phyloP scores from a whole-genome alignment of 1,140 invertebrate species.

The Heliothis virescens region DNA sequence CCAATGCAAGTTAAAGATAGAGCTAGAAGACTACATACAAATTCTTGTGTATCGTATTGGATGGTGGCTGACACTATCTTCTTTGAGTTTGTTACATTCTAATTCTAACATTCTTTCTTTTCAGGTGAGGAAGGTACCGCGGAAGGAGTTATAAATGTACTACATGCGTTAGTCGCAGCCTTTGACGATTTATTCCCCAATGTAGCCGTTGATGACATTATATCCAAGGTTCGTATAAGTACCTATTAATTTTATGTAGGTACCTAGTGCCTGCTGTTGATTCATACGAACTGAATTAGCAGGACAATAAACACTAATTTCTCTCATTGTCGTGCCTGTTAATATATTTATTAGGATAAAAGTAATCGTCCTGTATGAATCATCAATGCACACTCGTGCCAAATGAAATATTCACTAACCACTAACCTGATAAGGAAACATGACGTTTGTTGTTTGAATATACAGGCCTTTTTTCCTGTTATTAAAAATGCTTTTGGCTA shows the following conservation, averaged over 20 bases:
- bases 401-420: background rate
- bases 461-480: background rate
- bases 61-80: no score
- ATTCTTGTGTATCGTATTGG: no score
- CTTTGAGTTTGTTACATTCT: no score
- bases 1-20: no score
- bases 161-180: conserved; percentile 80
- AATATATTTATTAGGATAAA: conserved; percentile 32
- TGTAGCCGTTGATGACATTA: conserved; percentile 82
- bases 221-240: conserved; percentile 72
- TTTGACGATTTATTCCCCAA: conserved; percentile 84
- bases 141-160: conserved; percentile 83
- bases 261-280: conserved; percentile 26
- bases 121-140: conserved; percentile 81
- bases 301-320: conserved; percentile 24
- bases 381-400: conserved; percentile 6
- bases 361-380: conserved; percentile 18
- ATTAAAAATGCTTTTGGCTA: background rate
- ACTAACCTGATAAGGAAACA: conserved; percentile 13
- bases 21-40: no score
- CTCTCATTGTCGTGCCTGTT: conserved; percentile 26
- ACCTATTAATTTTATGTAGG: conserved; percentile 16
- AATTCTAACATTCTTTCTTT: conserved; percentile 53
- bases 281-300: conserved; percentile 55
- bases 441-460: background rate